Evolutionary conservation across 37 sponge, comb jelly and placozoan genomes (phyloP).

Genomic region (Agelas oroides): DNA sequence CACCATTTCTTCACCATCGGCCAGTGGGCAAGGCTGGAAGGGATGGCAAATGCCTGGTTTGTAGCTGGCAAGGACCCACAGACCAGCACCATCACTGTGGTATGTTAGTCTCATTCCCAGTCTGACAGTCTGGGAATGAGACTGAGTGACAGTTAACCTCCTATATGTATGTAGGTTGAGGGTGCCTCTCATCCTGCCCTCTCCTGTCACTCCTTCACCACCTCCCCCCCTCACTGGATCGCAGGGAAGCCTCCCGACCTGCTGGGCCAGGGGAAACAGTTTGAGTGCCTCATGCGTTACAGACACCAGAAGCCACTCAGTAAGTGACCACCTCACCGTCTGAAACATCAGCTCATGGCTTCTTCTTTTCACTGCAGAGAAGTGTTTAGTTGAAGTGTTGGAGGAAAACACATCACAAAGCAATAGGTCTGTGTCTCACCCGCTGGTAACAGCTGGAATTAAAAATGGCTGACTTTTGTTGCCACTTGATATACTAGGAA

Average conservation of each 20-base stretch:
- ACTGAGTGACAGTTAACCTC: too few relatives aligned
- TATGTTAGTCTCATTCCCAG: too few relatives aligned
- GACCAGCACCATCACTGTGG: slow-evolving; percentile 46
- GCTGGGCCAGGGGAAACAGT: not conserved
- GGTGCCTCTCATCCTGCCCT: slow-evolving; percentile 65
- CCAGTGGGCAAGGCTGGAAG: slow-evolving; percentile 75
- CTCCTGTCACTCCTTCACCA: slow-evolving; percentile 45
- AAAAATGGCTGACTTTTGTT: too few relatives aligned
- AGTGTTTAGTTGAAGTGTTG: too few relatives aligned
- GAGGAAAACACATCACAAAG: too few relatives aligned
- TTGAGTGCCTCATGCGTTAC: slow-evolving; percentile 37
- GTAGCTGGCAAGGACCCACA: slow-evolving; percentile 58
- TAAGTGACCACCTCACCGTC: too few relatives aligned
- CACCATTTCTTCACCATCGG: slow-evolving; percentile 78
- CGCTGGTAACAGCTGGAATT: too few relatives aligned
- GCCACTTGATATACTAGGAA: too few relatives aligned
- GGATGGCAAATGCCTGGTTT: slow-evolving; percentile 29
- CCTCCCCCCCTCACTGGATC: slow-evolving; percentile 66
- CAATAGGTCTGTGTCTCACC: too few relatives aligned
- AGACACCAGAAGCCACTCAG: slow-evolving; percentile 50
- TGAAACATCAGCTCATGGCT: too few relatives aligned
- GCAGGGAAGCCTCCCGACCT: not conserved
- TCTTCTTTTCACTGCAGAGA: too few relatives aligned
- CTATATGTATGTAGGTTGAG: slow-evolving; percentile 40
- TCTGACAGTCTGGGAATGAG: too few relatives aligned